Evolutionary conservation across 2,797 vertebrate genomes (phyloP), one percentile per base, ranked within the genome.

Genomic region (Enteromius mattozi): DNA sequence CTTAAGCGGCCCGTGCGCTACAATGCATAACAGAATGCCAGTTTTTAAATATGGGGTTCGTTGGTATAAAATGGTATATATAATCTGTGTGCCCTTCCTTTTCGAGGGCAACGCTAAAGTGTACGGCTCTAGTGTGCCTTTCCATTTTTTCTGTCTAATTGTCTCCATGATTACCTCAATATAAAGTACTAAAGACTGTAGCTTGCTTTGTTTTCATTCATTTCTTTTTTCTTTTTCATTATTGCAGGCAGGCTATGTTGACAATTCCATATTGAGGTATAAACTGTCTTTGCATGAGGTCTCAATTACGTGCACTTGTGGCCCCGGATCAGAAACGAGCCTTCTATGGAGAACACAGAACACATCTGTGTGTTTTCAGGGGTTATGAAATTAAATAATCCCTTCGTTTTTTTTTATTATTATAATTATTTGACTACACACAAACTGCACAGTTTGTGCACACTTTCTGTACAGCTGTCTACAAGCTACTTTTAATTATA

Each of bases 1-100:
- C 97, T 96, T 96, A 96, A 94, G 93, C 90, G 95, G 93, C 94
- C 92, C 92, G 90, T 94, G 96, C 90, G 95, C 96, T 97, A 97
- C 96, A 97, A 97, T 95, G 97, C 97, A 97, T 95, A 97, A 96
- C 96, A 95, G 92, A 94, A 93, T 89, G 92, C 93, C 93, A 91
- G 92, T 89, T 91, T 95, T 95, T 96, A 96, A 96, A 96, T 94
- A 96, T 93, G 94, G 94, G 94, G 95, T 95, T 95, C 94, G 93
- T 97, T 97, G 97, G 92, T 93, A 95, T 94, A 95, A 96, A 95
- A 94, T 91, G 94, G 91, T 94, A 92, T 86, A 93, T 92, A 93
- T 93, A 92, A 91, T 93, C 93, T 90, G 89, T 89, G 91, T 94
- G 94, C 91, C 94, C 93, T 94, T 94, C 92, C 94, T 91, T 91